Percentiles rank a stretch among this genome's conserved stretches.
phyloP scores from a whole-genome alignment of 2,888 invertebrate species.

The Euclidia mi region DNA sequence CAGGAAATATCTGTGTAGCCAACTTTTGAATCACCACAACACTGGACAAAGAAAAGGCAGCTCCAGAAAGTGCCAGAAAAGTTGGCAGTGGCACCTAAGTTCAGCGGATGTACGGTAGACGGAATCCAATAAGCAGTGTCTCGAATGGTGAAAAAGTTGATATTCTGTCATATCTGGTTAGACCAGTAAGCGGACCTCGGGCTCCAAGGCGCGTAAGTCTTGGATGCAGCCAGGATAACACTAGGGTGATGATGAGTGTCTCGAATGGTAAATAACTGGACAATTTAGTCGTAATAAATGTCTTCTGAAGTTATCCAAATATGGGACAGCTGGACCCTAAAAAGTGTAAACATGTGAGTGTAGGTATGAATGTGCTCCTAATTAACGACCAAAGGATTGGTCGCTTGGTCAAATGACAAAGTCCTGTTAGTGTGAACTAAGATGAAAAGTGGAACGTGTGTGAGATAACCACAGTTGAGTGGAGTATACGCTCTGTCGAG shows the following conservation, averaged over 20 bases:
- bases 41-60: background rate
- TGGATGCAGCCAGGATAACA: too few species aligned
- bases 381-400: background rate
- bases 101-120: too few species aligned
- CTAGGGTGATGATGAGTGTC: too few species aligned
- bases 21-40: slow-evolving; percentile 59
- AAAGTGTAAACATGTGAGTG: slow-evolving; percentile 2
- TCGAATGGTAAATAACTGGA: too few species aligned
- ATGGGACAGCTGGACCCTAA: slow-evolving; percentile 1
- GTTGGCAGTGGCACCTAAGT: too few species aligned
- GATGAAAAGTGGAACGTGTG: slow-evolving; percentile 26
- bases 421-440: slow-evolving; percentile 24
- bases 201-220: too few species aligned
- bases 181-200: too few species aligned
- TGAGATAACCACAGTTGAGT: slow-evolving; percentile 33
- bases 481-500: slow-evolving; percentile 28
- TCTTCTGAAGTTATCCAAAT: background rate
- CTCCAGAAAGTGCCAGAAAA: too few species aligned
- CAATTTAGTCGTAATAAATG: too few species aligned
- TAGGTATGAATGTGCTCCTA: background rate
- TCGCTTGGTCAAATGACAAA: background rate
- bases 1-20: slow-evolving; percentile 95
- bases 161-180: too few species aligned
- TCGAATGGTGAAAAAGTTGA: too few species aligned
- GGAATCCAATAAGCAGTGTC: too few species aligned